These are phyloP conservation scores for Corythornis leucogaster DNA, from an alignment of 2,797 vertebrate genomes.

Conservation along the genomic window DNA sequence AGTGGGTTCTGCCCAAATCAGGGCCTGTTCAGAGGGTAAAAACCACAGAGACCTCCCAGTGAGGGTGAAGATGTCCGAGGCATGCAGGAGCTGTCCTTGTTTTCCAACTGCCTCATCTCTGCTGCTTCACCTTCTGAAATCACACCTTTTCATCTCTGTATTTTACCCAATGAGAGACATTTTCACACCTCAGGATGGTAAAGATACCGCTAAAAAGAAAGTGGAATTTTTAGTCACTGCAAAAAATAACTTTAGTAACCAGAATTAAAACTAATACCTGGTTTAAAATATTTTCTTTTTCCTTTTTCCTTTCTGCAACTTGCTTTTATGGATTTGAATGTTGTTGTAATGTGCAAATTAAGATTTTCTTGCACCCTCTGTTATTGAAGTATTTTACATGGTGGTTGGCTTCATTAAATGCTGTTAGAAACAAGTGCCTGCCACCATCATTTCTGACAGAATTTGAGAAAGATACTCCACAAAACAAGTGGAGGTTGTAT, in stretches of 20 bases:
- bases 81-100: neutral
- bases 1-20: neutral
- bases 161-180: neutral
- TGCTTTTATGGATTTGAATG: conserved; percentile 11
- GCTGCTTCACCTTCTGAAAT: conserved; percentile 21
- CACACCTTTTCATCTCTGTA: neutral
- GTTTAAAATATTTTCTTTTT: neutral
- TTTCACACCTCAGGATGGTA: neutral
- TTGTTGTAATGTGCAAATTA: conserved; percentile 22
- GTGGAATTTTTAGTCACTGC: neutral
- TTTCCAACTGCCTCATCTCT: conserved; percentile 27
- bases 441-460: conserved; percentile 49
- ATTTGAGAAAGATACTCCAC: neutral
- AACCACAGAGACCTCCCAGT: neutral
- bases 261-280: neutral
- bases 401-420: conserved; percentile 48
- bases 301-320: neutral
- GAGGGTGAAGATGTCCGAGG: neutral
- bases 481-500: neutral
- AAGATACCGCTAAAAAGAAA: neutral
- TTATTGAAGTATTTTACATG: conserved; percentile 3
- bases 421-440: conserved; percentile 37
- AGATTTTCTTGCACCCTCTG: conserved; percentile 36
- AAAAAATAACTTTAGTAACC: neutral
- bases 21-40: neutral